These are phyloP conservation scores for Parauchenoglanis ngamensis DNA, from an alignment of 2,797 vertebrate genomes.

Conservation along the genomic window DNA sequence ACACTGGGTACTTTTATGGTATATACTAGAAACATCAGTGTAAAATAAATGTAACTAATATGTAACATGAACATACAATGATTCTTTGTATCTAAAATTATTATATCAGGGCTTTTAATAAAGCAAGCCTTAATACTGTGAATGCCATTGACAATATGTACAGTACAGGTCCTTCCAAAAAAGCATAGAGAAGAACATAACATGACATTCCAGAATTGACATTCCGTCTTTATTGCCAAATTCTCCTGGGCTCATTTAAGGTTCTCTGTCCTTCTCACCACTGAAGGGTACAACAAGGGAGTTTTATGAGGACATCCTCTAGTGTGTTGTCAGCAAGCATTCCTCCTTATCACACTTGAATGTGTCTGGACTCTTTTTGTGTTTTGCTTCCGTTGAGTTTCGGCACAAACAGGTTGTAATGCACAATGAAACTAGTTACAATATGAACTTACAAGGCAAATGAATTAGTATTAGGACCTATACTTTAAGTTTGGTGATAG, in stretches of 20 bases:
- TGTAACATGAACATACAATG: background rate
- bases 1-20: background rate
- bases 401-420: background rate
- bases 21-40: background rate
- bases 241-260: background rate
- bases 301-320: background rate
- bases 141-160: background rate
- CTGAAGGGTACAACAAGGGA: background rate
- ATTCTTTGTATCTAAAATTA: conserved; percentile 19
- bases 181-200: background rate
- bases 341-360: background rate
- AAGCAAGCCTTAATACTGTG: background rate
- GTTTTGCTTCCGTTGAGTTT: background rate
- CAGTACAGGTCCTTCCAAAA: background rate
- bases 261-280: background rate
- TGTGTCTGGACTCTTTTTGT: background rate
- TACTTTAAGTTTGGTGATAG: background rate
- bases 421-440: background rate
- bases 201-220: background rate
- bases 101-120: background rate
- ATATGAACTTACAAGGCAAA: background rate
- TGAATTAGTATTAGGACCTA: background rate
- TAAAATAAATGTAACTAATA: conserved; percentile 9
- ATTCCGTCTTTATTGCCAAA: no score
- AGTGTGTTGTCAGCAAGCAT: background rate